Base-by-base conservation (phyloP, 2,888 invertebrate species). In the Eulithis testata region DNA sequence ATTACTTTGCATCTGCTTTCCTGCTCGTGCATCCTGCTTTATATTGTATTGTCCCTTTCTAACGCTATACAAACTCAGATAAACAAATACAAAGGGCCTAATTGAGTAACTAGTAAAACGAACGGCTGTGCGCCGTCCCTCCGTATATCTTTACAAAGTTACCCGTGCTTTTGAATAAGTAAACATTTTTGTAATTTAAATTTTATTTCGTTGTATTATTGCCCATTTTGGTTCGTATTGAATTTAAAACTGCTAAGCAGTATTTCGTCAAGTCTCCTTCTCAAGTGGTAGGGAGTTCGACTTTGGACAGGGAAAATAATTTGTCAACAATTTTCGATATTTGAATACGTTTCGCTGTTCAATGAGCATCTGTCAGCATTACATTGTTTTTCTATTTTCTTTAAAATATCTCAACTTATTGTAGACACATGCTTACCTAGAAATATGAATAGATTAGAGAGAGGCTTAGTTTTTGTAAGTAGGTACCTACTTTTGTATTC, bases 41-140 rank as follows among this genome's bases (percentile, higher is more conserved):
- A 5, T 56, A 59, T 85, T 82, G 75, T 54, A 73, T 66, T 69
- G 60, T 89, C 87, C 68, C 81, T 75, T 72, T 91, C 84, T 73
- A 68, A 74, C 79, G 83, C 89, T 91, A 88, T 88, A 91, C 89
- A 91, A 93, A 93, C 91, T 92, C 90, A 90, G 89, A 93, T 93
- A 93, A 93, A 93, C 92, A 93, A 92, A 93, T 89, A 93, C 93
- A 93, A 93, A 93, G 92, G 91, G 91, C 91, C 93, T 93, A 93
- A 93, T 93, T 93, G 93, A 93, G 93, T 93, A 93, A 93, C 91
- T 92, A 93, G 93, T 91, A 91, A 90, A 93, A 90, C 90, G 91
- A 90, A 89, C 90, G 88, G 87, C 87, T 88, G 86, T 84, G 87
- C 86, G 81, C 85, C 88, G 89, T 91, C 91, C 91, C 91, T 91